Conservation (phyloP, 2,888 invertebrate species). For the Escarpia spicata region DNA sequence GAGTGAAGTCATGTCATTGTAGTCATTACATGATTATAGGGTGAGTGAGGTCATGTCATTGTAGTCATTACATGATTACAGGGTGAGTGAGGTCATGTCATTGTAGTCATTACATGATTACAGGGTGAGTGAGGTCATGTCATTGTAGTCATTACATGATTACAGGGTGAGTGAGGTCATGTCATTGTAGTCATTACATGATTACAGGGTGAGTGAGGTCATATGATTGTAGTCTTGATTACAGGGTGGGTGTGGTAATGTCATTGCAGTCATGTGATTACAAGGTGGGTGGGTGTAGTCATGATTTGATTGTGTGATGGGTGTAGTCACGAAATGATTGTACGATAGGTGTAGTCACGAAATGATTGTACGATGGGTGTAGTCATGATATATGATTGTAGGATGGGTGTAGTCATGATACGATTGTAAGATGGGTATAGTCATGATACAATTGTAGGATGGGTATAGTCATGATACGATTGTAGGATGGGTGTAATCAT, state of each 20-base stretch:
- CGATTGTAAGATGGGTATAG: too few species aligned
- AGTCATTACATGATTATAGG: not conserved
- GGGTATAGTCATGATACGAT: too few species aligned
- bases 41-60: not conserved
- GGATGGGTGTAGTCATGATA: too few species aligned
- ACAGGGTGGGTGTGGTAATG: not conserved
- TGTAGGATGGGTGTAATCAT: too few species aligned
- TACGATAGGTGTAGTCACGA: not conserved
- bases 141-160: not conserved
- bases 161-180: not conserved
- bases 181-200: not conserved
- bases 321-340: not conserved
- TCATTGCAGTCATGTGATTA: not conserved
- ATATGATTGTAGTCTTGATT: not conserved
- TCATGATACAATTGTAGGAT: too few species aligned
- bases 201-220: not conserved
- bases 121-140: not conserved
- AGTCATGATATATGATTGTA: not conserved
- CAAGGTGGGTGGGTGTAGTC: not conserved
- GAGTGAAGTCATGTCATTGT: not conserved
- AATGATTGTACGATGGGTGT: not conserved
- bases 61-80: not conserved
- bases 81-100: not conserved
- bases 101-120: not conserved
- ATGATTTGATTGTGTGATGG: not conserved